phyloP scores from a whole-genome alignment of 2,113 vertebrate genomes.

The Craseonycteris thonglongyai region DNA sequence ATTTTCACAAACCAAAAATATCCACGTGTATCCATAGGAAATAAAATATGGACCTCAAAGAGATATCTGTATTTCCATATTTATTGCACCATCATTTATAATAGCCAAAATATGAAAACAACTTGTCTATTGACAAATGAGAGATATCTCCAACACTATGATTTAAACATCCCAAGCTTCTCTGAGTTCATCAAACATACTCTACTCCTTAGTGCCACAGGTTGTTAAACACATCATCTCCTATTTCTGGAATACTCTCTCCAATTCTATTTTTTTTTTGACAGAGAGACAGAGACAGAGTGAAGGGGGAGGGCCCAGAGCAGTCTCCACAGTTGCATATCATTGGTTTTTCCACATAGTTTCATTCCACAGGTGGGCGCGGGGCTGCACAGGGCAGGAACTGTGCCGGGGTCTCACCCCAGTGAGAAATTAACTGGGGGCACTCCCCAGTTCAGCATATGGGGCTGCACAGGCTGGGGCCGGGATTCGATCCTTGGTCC shows the following conservation, averaged over 20 bases:
- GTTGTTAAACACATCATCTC: neutral
- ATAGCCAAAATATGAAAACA: neutral
- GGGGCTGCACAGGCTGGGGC: no score
- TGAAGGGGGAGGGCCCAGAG: no score
- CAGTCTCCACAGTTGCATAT: no score
- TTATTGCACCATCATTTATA: neutral
- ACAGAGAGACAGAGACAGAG: no score
- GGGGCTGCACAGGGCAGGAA: no score
- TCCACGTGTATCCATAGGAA: neutral
- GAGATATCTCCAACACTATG: neutral
- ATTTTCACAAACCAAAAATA: slow-evolving; percentile 12
- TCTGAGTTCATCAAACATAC: neutral
- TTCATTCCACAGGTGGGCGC: no score
- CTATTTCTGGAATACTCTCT: neutral
- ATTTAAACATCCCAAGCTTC: neutral
- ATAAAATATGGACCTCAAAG: neutral
- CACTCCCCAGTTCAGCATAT: no score
- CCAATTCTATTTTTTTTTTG: neutral
- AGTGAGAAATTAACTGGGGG: no score
- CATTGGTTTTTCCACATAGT: no score
- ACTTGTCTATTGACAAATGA: neutral
- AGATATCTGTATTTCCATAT: neutral
- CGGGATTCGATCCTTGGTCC: no score
- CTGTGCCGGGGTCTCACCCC: no score
- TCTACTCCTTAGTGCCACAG: neutral